Conservation (phyloP, 2,888 invertebrate genomes). For the Watsonalla binaria region DNA sequence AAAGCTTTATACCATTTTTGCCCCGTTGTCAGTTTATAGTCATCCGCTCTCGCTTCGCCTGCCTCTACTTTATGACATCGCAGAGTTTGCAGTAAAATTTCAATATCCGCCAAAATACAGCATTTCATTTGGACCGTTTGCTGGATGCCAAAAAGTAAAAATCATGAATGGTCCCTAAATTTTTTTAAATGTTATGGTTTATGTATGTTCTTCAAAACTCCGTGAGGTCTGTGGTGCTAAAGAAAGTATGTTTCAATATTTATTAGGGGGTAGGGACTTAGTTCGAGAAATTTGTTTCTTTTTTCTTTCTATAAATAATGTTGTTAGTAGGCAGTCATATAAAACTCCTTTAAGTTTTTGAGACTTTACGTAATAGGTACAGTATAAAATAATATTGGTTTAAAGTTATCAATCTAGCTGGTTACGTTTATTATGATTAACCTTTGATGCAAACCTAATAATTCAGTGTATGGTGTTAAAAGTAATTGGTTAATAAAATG, state of each 20-base stretch:
- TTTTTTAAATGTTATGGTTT: conserved; percentile 34
- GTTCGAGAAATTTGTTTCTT: not conserved
- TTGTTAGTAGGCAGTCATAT: too few relatives aligned
- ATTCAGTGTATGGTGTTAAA: not conserved
- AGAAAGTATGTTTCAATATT: not conserved
- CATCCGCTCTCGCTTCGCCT: conserved; percentile 16
- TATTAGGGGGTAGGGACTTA: not conserved
- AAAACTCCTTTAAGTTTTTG: too few relatives aligned
- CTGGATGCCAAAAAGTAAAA: conserved; percentile 37
- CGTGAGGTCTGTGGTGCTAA: not conserved
- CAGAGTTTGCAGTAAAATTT: conserved; percentile 52
- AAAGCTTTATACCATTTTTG: conserved; percentile 24
- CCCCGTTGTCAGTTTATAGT: conserved; percentile 36
- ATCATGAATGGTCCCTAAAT: conserved; percentile 14
- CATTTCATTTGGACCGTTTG: conserved; percentile 48
- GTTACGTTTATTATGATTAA: not conserved
- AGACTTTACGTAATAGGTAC: too few relatives aligned
- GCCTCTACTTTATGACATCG: conserved; percentile 38
- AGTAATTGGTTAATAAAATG: conserved; percentile 19
- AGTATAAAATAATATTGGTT: not conserved
- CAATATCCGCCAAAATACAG: conserved; percentile 59
- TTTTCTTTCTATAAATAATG: not conserved
- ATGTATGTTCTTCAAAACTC: conserved; percentile 18
- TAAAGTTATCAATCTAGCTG: not conserved
- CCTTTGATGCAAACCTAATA: too few relatives aligned